A percentile compares a stretch with the other conserved stretches of the same genome.
These are phyloP conservation scores for Clarias pachynema DNA, from an alignment of 2,797 vertebrate genomes.

Conservation along the genomic window DNA sequence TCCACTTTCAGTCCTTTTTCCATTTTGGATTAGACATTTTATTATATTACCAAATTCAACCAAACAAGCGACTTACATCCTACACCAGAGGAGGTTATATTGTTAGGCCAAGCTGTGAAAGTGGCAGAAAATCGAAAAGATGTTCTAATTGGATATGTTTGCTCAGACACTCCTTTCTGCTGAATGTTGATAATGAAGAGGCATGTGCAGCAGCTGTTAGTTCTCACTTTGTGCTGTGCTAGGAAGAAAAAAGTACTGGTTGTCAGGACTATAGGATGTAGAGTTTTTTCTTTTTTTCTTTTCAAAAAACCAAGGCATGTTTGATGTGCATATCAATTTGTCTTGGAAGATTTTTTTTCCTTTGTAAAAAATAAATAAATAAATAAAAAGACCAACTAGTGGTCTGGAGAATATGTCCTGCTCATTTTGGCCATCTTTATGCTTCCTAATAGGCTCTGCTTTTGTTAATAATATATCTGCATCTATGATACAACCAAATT, in stretches of 20 bases:
- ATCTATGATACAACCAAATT: not conserved
- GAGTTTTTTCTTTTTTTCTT: slow-evolving; percentile 8
- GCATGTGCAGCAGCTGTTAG: slow-evolving; percentile 71
- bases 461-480: not conserved
- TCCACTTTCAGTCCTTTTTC: slow-evolving; percentile 51
- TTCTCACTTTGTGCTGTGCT: slow-evolving; percentile 60
- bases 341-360: slow-evolving; percentile 13
- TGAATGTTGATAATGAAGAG: slow-evolving; percentile 77
- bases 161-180: slow-evolving; percentile 66
- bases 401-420: slow-evolving; percentile 11
- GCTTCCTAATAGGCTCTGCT: not conserved
- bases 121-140: slow-evolving; percentile 73
- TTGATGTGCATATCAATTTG: slow-evolving; percentile 54
- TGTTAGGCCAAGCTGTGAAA: slow-evolving; percentile 72
- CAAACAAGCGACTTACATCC: slow-evolving; percentile 57
- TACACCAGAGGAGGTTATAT: slow-evolving; percentile 71
- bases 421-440: not conserved
- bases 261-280: slow-evolving; percentile 35
- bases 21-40: slow-evolving; percentile 77
- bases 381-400: not conserved
- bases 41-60: slow-evolving; percentile 75
- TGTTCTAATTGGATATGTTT: slow-evolving; percentile 78
- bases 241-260: slow-evolving; percentile 24
- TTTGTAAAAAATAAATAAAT: too few relatives aligned
- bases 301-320: slow-evolving; percentile 37